phyloP scores from a whole-genome alignment of 2,888 invertebrate genomes.

The Pollenia amentaria region DNA sequence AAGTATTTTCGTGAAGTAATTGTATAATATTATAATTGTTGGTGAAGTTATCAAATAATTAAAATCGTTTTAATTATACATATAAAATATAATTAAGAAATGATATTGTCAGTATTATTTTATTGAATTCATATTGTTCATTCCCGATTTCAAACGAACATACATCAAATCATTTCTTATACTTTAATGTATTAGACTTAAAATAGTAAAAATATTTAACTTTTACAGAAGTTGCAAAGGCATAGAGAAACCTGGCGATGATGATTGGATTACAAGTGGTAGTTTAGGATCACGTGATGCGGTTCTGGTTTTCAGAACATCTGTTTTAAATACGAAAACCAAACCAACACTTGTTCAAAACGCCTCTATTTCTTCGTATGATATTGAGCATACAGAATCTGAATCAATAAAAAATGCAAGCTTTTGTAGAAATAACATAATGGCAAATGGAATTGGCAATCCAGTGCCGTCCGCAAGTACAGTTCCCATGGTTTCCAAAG shows the following conservation, averaged over 20 bases:
- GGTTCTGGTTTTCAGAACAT: constrained; percentile 88
- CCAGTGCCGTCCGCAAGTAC: constrained; percentile 54
- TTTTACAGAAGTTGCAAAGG: constrained; percentile 74
- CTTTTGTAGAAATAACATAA: constrained; percentile 3
- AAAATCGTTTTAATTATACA: too few species aligned
- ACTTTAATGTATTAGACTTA: background rate
- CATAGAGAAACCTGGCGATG: constrained; percentile 76
- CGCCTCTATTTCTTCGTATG: constrained; percentile 18
- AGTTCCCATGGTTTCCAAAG: background rate
- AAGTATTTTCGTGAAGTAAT: too few species aligned
- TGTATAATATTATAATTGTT: too few species aligned
- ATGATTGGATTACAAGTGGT: constrained; percentile 87
- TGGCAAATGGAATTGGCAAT: background rate
- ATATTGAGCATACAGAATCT: background rate
- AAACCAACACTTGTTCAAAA: constrained; percentile 74
- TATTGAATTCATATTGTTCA: background rate
- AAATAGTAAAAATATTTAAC: constrained; percentile 8
- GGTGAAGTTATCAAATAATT: too few species aligned
- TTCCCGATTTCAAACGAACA: background rate
- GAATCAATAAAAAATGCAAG: background rate
- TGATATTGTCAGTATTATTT: too few species aligned
- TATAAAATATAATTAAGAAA: too few species aligned
- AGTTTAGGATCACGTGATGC: constrained; percentile 88
- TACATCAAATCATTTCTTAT: background rate
- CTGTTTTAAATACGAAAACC: constrained; percentile 84